Conservation (phyloP, 2,888 invertebrate species). For the Epsilonema sp. region DNA sequence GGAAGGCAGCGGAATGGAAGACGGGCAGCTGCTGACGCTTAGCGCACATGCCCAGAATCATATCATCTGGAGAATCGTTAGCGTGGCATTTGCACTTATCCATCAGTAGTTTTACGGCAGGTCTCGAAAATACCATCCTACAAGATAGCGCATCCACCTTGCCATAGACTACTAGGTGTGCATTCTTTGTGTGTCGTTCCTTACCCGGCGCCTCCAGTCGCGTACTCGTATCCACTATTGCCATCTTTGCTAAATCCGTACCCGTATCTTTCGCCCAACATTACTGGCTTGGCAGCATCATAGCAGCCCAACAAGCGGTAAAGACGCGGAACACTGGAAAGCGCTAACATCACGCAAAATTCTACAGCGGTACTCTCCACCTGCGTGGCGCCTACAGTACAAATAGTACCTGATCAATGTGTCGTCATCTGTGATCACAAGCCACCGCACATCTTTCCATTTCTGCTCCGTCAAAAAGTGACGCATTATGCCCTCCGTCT, state of each 20-base stretch:
- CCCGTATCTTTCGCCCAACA: constrained; percentile 73
- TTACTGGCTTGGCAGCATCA: constrained; percentile 37
- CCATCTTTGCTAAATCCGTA: constrained; percentile 41
- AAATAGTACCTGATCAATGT: too few relatives aligned
- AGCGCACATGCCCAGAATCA: constrained; percentile 64
- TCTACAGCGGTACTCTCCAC: too few relatives aligned
- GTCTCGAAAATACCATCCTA: constrained; percentile 55
- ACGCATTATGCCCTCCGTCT: constrained; percentile 57
- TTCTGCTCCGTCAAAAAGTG: constrained; percentile 30
- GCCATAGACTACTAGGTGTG: too few relatives aligned
- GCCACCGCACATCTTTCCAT: constrained; percentile 41
- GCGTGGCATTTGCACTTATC: constrained; percentile 49
- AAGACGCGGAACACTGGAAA: too few relatives aligned
- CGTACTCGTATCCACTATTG: constrained; percentile 57
- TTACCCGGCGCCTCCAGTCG: constrained; percentile 52
- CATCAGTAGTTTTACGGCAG: constrained; percentile 42
- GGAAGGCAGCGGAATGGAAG: constrained; percentile 58
- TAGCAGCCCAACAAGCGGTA: constrained; percentile 58
- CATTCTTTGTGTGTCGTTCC: too few relatives aligned
- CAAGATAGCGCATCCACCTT: too few relatives aligned
- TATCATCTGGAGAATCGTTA: constrained; percentile 60
- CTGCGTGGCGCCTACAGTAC: too few relatives aligned
- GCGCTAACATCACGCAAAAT: too few relatives aligned
- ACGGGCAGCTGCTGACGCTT: constrained; percentile 42
- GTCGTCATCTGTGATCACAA: constrained; percentile 74